Conservation (phyloP, 1,140 invertebrate genomes). For the Sminthurinus signatus region DNA sequence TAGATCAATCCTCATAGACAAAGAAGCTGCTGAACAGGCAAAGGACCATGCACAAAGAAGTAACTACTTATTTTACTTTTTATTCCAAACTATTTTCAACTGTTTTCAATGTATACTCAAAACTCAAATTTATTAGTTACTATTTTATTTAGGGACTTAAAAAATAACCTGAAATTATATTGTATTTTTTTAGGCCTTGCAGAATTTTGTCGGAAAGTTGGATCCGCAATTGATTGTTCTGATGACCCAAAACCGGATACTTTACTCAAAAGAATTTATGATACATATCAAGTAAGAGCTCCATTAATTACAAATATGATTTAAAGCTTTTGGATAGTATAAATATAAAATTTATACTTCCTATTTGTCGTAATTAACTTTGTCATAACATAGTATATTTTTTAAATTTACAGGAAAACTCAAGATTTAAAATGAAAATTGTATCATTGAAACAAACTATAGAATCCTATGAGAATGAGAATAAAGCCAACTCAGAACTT, state of each 20-base stretch:
- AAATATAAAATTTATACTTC: neutral
- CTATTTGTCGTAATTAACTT: too few relatives aligned
- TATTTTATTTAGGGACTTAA: too few relatives aligned
- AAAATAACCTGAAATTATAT: too few relatives aligned
- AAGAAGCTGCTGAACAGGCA: constrained; percentile 33
- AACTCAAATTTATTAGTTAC: too few relatives aligned
- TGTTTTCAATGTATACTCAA: too few relatives aligned
- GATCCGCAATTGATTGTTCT: constrained; percentile 36
- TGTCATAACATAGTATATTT: neutral
- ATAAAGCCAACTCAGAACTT: constrained; percentile 57
- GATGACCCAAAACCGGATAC: constrained; percentile 36
- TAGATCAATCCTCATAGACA: constrained; percentile 40
- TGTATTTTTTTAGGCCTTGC: too few relatives aligned
- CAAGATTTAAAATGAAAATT: constrained; percentile 49
- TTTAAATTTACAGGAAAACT: constrained; percentile 49
- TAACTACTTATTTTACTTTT: too few relatives aligned
- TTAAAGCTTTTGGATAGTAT: too few relatives aligned
- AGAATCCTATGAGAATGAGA: constrained; percentile 57
- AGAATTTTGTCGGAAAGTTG: constrained; percentile 39
- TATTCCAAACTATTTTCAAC: too few relatives aligned
- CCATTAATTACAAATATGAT: too few relatives aligned
- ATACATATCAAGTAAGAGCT: constrained; percentile 34
- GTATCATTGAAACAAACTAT: constrained; percentile 56
- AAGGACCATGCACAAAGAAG: constrained; percentile 36
- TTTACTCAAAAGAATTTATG: constrained; percentile 37